phyloP scores from a whole-genome alignment of 2,113 vertebrate species.

The Pseudopodoces humilis region DNA sequence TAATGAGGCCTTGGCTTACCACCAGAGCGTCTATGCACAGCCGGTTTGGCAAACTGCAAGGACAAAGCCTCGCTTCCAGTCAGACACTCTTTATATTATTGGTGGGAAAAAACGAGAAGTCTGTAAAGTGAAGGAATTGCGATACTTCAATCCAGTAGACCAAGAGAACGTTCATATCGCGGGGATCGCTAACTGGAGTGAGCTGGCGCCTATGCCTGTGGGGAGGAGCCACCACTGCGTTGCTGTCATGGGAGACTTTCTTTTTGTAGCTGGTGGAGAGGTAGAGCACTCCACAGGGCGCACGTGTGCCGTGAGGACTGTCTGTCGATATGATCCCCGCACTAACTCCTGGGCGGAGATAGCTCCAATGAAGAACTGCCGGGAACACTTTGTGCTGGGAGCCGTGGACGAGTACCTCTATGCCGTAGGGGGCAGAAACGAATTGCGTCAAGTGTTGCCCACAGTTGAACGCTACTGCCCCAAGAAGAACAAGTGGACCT shows the following conservation, averaged over 20 bases:
- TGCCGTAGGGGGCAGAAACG: constrained; percentile 91
- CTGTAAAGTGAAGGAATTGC: constrained; percentile 88
- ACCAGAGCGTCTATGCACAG: constrained; percentile 88
- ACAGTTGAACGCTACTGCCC: constrained; percentile 95
- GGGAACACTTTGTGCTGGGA: constrained; percentile 94
- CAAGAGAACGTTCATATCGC: constrained; percentile 87
- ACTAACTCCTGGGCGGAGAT: constrained; percentile 92
- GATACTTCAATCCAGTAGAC: constrained; percentile 90
- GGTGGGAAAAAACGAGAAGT: constrained; percentile 92
- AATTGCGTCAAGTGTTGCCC: constrained; percentile 92
- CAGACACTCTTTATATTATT: constrained; percentile 90
- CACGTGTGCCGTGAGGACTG: constrained; percentile 89
- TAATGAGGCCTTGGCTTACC: constrained; percentile 92
- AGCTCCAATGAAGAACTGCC: constrained; percentile 94
- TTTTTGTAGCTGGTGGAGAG: constrained; percentile 94
- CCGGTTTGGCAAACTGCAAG: constrained; percentile 89
- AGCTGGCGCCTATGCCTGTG: constrained; percentile 87
- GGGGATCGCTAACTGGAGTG: constrained; percentile 91
- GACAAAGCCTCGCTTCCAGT: constrained; percentile 91
- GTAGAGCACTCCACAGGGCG: constrained; percentile 89
- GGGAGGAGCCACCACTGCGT: constrained; percentile 96
- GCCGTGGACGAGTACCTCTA: constrained; percentile 89
- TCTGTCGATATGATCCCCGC: constrained; percentile 91
- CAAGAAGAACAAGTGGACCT: constrained; percentile 96
- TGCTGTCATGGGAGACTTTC: constrained; percentile 94